Evolutionary conservation across 2,797 vertebrate genomes (phyloP).

Genomic region (Stomatorhinus walkeri): DNA sequence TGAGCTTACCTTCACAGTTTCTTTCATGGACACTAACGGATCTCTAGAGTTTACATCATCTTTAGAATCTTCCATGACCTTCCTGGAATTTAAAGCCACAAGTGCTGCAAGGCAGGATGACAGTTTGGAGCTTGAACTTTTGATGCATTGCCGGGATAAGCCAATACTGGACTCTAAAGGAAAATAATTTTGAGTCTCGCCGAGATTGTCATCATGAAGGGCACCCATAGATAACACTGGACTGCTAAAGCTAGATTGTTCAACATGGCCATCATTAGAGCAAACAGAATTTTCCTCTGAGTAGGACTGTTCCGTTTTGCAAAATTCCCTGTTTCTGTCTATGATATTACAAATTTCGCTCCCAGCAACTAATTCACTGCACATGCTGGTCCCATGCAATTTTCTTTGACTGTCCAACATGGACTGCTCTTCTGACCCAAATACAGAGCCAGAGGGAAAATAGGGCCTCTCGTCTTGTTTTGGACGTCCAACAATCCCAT

Average conservation of each 20-base stretch:
- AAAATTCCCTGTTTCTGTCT: conserved; percentile 36
- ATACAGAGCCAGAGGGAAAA: conserved; percentile 62
- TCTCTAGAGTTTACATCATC: conserved; percentile 65
- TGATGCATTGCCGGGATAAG: conserved; percentile 58
- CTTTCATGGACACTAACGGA: conserved; percentile 53
- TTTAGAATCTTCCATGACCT: conserved; percentile 60
- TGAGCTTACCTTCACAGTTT: conserved; percentile 68
- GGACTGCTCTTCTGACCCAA: conserved; percentile 56
- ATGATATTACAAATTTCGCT: conserved; percentile 50
- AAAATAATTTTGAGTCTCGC: conserved; percentile 53
- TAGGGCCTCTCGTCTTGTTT: conserved; percentile 64
- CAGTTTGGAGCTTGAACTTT: conserved; percentile 74
- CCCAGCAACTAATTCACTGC: conserved; percentile 64
- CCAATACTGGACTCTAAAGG: conserved; percentile 44
- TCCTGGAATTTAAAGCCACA: conserved; percentile 81
- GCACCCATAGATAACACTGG: conserved; percentile 48
- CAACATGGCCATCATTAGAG: conserved; percentile 48
- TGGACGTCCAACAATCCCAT: conserved; percentile 56
- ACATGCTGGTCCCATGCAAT: conserved; percentile 60
- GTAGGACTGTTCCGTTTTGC: conserved; percentile 46
- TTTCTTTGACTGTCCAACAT: conserved; percentile 59
- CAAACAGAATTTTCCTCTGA: conserved; percentile 41
- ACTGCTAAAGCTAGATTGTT: conserved; percentile 49
- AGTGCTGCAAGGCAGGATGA: conserved; percentile 87
- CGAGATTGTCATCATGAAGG: conserved; percentile 48